Evolutionary conservation across 2,888 invertebrate species (phyloP), one percentile per base, ranked within the genome.

Genomic region (Tetanocera ferruginea): DNA sequence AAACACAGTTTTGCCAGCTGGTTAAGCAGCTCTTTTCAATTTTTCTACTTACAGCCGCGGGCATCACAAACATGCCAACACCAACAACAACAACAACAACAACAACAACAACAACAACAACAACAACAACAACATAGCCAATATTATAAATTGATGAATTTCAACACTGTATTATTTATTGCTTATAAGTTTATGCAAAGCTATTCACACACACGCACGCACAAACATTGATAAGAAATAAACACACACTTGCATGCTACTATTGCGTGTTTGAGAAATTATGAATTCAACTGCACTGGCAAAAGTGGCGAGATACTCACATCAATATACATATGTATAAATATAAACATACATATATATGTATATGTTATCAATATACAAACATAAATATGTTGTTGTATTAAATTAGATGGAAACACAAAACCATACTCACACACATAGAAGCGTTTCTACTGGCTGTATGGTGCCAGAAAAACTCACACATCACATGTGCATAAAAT

Each of bases 101-200:
- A n/a, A 19, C 0, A n/a, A 19, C 19, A 23, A 57, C 57, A 57
- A 57, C 3, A n/a, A 8, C 57, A 57, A 57, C 3, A 57, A 57
- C 57, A 57, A 57, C n/a, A 57, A 31, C 31, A 31, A 31, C 1
- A 37, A 43, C 14, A 43, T 11, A 43, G 43, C 43, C 43, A 2
- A 43, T 43, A 28, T 60, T 28, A 60, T 28, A 25, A 60, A 60
- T 60, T 60, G 60, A 60, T 60, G 28, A 28, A 60, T 60, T 60
- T 60, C 60, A 60, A 60, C 60, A 60, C 60, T 60, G 60, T 28
- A 60, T 60, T 60, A 60, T 60, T 60, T 23, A 60, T 60, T 28
- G 28, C 19, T 60, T 60, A 28, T 60, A n/a, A 60, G 25, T 14
- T 23, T 28, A 60, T 60, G 14, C 60, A 28, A 14, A 23, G 14